phyloP scores from a whole-genome alignment of 2,113 vertebrate genomes.

The Lampris incognitus region DNA sequence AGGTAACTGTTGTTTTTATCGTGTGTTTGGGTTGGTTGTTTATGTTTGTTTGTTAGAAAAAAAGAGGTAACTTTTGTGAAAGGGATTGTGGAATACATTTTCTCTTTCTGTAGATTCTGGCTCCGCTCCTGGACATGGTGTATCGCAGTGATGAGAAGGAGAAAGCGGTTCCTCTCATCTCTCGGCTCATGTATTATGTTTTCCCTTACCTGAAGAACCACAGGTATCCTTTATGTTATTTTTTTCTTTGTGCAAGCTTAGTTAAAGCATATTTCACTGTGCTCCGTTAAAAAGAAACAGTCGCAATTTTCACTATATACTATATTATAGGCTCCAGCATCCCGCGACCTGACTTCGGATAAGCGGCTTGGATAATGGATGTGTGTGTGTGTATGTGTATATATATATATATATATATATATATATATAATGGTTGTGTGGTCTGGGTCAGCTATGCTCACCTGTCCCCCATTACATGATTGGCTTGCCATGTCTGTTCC shows the following conservation, averaged over 20 bases:
- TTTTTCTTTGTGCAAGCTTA: background rate
- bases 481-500: no score
- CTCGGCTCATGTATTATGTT: conserved; percentile 94
- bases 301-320: no score
- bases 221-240: conserved; percentile 78
- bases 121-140: conserved; percentile 95
- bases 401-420: no score
- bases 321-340: background rate
- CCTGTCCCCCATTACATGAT: no score
- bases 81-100: background rate
- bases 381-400: no score
- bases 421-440: no score
- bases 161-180: conserved; percentile 93
- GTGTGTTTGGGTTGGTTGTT: background rate
- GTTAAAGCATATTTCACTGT: background rate
- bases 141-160: conserved; percentile 98
- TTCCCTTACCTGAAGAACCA: conserved; percentile 97
- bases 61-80: background rate
- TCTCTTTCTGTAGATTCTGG: conserved; percentile 85
- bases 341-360: no score
- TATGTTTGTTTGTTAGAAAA: conserved; percentile 29
- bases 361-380: no score
- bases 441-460: no score
- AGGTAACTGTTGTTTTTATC: conserved; percentile 78
- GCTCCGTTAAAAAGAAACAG: no score